Evolutionary conservation across 2,888 invertebrate species (phyloP), one percentile per base, ranked within the genome.

Genomic region (Micoletzkya japonica): DNA sequence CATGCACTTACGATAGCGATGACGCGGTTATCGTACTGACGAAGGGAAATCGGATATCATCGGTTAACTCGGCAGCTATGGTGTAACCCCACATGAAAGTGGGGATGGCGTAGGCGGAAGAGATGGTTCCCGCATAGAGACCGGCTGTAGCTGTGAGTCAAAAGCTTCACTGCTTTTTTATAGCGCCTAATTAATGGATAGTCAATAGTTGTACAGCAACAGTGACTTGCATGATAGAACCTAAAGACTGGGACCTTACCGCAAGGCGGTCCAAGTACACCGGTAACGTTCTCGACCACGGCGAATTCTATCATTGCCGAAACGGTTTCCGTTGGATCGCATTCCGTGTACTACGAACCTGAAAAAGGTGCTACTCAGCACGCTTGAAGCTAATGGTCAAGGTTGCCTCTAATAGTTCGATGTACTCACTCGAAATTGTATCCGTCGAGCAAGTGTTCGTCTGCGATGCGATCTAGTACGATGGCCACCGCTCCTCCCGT

Each of bases 401-500:
- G n/a, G n/a, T n/a, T n/a, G n/a, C n/a, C n/a, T n/a, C n/a, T n/a
- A n/a, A n/a, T n/a, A n/a, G n/a, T n/a, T n/a, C n/a, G n/a, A n/a
- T 4, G 28, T 20, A 44, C 73, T 52, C n/a, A 76, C 77, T 71
- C 70, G 63, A 77, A 77, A 57, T 75, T 74, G 50, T 75, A 74
- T 39, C 66, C 63, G 24, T 63, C 56, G 17, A 81, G 60, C 44
- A 79, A 71, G 10, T 71, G 69, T n/a, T 82, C 78, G 28, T 72
- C 66, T n/a, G 54, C 30, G n/a, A 81, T 58, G 24, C 76, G 72
- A 54, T 78, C 75, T 58, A 80, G 37, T 0, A 82, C 80, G 37
- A 80, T 37, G 44, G 77, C 70, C 4, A 81, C 61, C 0, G 81
- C 82, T 6, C 76, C 80, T 14, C 79, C 82, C 1, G 75, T 70